phyloP scores from a whole-genome alignment of 2,113 vertebrate species.

The Orycteropus afer region DNA sequence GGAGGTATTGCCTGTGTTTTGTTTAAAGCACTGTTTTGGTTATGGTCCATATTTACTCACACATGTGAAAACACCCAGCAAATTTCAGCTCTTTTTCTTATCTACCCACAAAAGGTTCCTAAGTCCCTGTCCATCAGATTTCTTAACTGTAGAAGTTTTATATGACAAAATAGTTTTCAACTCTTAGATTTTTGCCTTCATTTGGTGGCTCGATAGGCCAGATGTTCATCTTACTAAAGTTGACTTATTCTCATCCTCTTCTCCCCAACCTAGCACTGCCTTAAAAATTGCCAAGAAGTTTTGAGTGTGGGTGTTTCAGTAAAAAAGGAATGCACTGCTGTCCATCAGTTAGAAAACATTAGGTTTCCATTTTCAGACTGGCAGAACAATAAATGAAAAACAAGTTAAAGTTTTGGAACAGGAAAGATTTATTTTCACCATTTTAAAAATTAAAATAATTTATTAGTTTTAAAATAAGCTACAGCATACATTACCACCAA shows the following conservation, averaged over 20 bases:
- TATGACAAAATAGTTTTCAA: slow-evolving; percentile 19
- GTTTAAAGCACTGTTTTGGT: neutral
- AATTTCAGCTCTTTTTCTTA: neutral
- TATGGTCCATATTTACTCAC: neutral
- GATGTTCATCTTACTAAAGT: slow-evolving; percentile 57
- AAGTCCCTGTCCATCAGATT: neutral
- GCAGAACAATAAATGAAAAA: slow-evolving; percentile 69
- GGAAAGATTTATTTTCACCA: neutral
- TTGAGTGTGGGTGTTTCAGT: slow-evolving; percentile 58
- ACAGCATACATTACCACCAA: neutral
- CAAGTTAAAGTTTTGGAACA: slow-evolving; percentile 53
- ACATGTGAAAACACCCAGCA: neutral
- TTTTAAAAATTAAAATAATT: slow-evolving; percentile 63
- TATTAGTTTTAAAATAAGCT: slow-evolving; percentile 63
- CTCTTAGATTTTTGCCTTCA: neutral
- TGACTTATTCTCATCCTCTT: slow-evolving; percentile 39
- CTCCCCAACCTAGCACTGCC: slow-evolving; percentile 34
- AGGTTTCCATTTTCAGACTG: slow-evolving; percentile 65
- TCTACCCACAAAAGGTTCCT: neutral
- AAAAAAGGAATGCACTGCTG: slow-evolving; percentile 57
- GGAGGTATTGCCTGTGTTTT: no score
- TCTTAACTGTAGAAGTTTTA: neutral
- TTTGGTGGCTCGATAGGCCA: slow-evolving; percentile 39
- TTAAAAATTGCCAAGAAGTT: slow-evolving; percentile 67
- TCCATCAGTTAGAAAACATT: slow-evolving; percentile 63